Percentiles rank a stretch among this genome's conserved stretches.
Conservation (phyloP, 53 echinoderm and acorn worm genomes). For the Hippasteria phrygiana region DNA sequence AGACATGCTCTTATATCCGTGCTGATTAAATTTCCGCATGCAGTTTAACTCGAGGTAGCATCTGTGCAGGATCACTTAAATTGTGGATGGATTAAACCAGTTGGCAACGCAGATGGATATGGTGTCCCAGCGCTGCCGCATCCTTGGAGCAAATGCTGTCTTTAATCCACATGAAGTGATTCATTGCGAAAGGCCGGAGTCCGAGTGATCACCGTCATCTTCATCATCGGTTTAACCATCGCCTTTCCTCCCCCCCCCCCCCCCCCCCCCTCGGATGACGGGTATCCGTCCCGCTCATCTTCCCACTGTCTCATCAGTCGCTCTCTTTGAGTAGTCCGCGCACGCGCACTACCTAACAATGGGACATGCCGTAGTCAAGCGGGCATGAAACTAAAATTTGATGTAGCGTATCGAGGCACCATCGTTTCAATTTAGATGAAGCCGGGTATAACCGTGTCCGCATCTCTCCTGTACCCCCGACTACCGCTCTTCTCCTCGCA, state of each 20-base stretch:
- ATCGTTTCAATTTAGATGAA: slow-evolving; percentile 34
- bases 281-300: background rate
- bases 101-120: background rate
- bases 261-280: background rate
- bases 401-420: slow-evolving; percentile 16
- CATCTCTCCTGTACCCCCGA: background rate
- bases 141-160: background rate
- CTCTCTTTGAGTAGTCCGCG: slow-evolving; percentile 28
- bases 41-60: too few relatives aligned
- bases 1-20: too few relatives aligned
- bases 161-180: background rate
- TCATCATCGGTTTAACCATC: background rate
- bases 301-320: background rate
- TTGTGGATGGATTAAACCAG: background rate
- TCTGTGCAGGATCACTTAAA: too few relatives aligned
- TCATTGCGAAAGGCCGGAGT: background rate
- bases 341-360: slow-evolving; percentile 26
- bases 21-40: too few relatives aligned
- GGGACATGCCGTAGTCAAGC: slow-evolving; percentile 22
- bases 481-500: slow-evolving; percentile 1
- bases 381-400: slow-evolving; percentile 28
- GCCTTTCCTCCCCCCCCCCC: background rate
- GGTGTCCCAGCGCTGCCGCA: background rate
- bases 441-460: background rate
- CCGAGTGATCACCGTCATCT: background rate